A percentile compares a stretch with the other conserved stretches of the same genome.
These are phyloP conservation scores for Lomographa bimaculata DNA, from an alignment of 2,888 invertebrate species.

Conservation along the genomic window DNA sequence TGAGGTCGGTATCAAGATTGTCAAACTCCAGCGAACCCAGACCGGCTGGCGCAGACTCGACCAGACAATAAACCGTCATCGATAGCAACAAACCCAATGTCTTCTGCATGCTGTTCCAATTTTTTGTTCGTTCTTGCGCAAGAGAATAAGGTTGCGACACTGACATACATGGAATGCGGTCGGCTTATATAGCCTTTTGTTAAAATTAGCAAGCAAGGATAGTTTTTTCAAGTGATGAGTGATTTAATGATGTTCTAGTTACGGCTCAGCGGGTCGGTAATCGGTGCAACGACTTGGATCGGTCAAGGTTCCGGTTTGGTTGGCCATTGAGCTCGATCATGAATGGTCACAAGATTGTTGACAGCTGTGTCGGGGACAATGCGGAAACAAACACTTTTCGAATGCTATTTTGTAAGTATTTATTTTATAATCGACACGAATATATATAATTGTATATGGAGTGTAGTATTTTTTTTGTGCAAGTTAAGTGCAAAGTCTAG, in stretches of 20 bases:
- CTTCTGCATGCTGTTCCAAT: slow-evolving; percentile 55
- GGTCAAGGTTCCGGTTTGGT: slow-evolving; percentile 52
- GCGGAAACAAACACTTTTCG: too few species aligned
- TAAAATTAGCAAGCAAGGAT: slow-evolving; percentile 64
- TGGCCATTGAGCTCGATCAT: slow-evolving; percentile 9
- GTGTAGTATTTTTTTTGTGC: too few species aligned
- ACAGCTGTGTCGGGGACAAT: too few species aligned
- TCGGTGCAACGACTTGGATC: slow-evolving; percentile 61
- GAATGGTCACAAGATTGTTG: slow-evolving; percentile 14
- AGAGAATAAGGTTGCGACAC: slow-evolving; percentile 78
- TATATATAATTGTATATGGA: too few species aligned
- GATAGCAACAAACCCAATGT: slow-evolving; percentile 54
- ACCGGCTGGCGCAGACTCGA: slow-evolving; percentile 55
- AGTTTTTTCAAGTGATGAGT: slow-evolving; percentile 57
- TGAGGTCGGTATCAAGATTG: slow-evolving; percentile 58
- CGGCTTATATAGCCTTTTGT: slow-evolving; percentile 69
- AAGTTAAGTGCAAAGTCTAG: too few species aligned
- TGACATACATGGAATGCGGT: slow-evolving; percentile 73
- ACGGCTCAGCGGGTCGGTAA: slow-evolving; percentile 55
- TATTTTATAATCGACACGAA: too few species aligned
- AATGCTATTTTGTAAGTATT: too few species aligned
- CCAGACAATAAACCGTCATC: slow-evolving; percentile 54
- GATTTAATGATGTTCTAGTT: slow-evolving; percentile 45
- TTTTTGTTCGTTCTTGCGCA: slow-evolving; percentile 63
- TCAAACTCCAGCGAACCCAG: slow-evolving; percentile 56